phyloP scores from a whole-genome alignment of 2,113 vertebrate genomes.

The Haliaeetus leucogaster region DNA sequence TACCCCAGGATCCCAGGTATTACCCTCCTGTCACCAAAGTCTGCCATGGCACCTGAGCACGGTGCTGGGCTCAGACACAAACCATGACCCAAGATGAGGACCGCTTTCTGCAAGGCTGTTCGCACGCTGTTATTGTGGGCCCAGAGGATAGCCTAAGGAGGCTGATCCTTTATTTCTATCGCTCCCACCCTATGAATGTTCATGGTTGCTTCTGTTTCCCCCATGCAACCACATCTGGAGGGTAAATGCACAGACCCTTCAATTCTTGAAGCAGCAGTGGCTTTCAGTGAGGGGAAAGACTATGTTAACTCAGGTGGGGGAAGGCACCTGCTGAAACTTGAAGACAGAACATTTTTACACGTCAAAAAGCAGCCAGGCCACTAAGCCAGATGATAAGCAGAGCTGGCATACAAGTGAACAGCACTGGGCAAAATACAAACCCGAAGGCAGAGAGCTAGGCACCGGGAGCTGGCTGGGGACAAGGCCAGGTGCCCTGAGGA shows the following conservation, averaged over 20 bases:
- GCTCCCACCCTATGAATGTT: not conserved
- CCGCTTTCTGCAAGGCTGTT: not conserved
- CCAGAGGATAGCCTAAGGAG: not conserved
- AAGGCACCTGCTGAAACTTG: not conserved
- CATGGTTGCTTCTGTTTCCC: not conserved
- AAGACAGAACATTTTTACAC: not conserved
- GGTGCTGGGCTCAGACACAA: not conserved
- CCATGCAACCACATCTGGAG: not conserved
- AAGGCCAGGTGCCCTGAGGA: not conserved
- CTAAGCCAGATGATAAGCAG: not conserved
- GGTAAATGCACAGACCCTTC: no score
- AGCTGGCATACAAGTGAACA: not conserved
- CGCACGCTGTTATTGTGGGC: no score
- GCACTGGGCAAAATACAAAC: not conserved
- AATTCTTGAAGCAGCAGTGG: not conserved
- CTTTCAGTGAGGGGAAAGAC: not conserved
- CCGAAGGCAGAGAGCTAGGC: not conserved
- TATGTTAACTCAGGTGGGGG: no score
- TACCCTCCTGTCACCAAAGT: not conserved
- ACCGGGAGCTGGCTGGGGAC: not conserved
- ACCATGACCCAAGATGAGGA: not conserved
- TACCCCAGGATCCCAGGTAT: not conserved
- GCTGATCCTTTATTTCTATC: not conserved
- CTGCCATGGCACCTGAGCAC: not conserved
- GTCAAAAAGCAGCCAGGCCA: not conserved